phyloP scores from a whole-genome alignment of 2,113 vertebrate species.

The Scolopax mira region DNA sequence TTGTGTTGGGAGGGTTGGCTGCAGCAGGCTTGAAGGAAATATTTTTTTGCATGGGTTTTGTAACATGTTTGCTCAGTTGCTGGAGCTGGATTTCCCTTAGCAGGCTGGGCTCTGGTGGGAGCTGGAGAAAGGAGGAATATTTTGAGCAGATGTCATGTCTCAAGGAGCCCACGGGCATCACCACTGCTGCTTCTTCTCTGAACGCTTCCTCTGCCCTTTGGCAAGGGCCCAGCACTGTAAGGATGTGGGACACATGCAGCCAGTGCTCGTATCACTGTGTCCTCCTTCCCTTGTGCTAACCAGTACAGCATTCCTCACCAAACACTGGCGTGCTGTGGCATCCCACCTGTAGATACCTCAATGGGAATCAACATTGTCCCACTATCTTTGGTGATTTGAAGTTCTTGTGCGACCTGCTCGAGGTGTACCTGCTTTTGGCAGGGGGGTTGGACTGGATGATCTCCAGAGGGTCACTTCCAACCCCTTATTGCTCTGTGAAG shows the following conservation, averaged over 20 bases:
- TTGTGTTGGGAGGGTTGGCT: background rate
- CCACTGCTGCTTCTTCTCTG: background rate
- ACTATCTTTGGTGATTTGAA: rapidly evolving
- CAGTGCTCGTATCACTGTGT: background rate
- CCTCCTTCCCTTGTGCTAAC: background rate
- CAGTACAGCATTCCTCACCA: background rate
- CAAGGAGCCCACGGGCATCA: background rate
- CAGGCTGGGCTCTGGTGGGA: background rate
- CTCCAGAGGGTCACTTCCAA: too few species aligned
- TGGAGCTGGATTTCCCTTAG: background rate
- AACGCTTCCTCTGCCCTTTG: background rate
- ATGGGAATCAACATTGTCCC: rapidly evolving
- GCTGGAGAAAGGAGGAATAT: background rate
- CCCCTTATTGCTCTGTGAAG: background rate
- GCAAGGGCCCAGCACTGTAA: background rate
- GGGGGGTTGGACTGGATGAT: too few species aligned
- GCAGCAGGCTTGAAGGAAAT: background rate
- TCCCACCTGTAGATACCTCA: background rate
- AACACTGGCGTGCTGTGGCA: rapidly evolving
- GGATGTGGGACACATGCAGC: background rate
- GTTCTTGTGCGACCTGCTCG: too few species aligned
- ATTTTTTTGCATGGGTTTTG: rapidly evolving
- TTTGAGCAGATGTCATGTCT: background rate
- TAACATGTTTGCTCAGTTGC: background rate
- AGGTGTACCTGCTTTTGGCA: too few species aligned